Conservation (phyloP, 2,888 invertebrate species). For the Diaperis boleti region DNA sequence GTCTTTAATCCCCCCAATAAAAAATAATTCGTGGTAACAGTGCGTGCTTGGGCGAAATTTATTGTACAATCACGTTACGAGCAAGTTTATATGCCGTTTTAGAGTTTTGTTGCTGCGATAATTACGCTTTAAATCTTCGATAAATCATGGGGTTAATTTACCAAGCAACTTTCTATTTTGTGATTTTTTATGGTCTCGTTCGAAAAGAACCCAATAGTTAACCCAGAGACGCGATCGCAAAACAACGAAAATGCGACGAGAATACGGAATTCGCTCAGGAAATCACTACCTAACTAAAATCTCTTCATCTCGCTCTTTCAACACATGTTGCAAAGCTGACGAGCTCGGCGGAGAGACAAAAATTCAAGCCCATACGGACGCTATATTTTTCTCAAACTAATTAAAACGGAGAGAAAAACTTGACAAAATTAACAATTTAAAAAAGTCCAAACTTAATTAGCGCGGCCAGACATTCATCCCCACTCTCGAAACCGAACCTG, state of each 20-base stretch:
- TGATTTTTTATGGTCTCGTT: conserved; percentile 26
- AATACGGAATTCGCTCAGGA: conserved; percentile 59
- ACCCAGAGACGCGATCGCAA: conserved; percentile 53
- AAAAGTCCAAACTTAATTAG: conserved; percentile 27
- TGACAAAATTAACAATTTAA: conserved; percentile 18
- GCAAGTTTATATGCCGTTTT: conserved; percentile 50
- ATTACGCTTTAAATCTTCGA: conserved; percentile 39
- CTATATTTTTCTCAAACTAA: conserved; percentile 22
- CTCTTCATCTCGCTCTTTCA: conserved; percentile 60
- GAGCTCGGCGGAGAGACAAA: conserved; percentile 42
- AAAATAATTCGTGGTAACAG: conserved; percentile 57
- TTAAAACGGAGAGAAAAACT: conserved; percentile 24
- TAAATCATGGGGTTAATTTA: conserved; percentile 34
- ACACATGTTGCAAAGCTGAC: conserved; percentile 59
- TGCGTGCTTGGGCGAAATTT: conserved; percentile 44
- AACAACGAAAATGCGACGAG: conserved; percentile 57
- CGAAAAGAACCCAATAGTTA: conserved; percentile 58
- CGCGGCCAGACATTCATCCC: conserved; percentile 5
- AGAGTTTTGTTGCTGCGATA: conserved; percentile 38
- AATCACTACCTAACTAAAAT: conserved; percentile 60
- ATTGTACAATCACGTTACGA: conserved; percentile 50
- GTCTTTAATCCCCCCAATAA: conserved; percentile 61
- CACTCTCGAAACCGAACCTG: background rate
- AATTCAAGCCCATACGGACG: conserved; percentile 16
- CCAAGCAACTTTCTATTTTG: conserved; percentile 43